A percentile compares a stretch with the other conserved stretches of the same genome.
Conservation (phyloP, 2,888 invertebrate genomes). For the Phragmatobia fuliginosa region DNA sequence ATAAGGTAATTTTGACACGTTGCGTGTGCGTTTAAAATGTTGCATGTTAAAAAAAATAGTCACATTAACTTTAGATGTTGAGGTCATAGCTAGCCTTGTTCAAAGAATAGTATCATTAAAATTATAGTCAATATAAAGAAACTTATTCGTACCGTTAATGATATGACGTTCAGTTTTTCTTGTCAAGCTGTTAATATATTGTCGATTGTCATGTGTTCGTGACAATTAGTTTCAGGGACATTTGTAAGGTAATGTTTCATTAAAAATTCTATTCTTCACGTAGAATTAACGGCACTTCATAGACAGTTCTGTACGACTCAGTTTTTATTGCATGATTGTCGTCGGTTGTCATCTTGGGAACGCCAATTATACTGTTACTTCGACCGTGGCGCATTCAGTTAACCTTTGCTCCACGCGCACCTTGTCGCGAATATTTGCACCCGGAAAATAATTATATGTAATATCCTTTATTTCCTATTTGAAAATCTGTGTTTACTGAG, state of each 20-base stretch:
- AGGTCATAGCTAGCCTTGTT: neutral
- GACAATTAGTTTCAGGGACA: neutral
- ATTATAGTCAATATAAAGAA: neutral
- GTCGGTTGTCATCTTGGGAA: conserved; percentile 62
- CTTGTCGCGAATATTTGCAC: conserved; percentile 35
- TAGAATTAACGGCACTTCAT: conserved; percentile 31
- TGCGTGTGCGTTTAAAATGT: conserved; percentile 6
- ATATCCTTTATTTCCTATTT: neutral
- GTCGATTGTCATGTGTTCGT: neutral
- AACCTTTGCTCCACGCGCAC: conserved; percentile 49
- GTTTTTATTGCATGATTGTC: conserved; percentile 75
- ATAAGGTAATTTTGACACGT: neutral
- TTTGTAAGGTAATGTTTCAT: neutral
- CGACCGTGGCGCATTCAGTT: conserved; percentile 58
- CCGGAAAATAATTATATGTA: conserved; percentile 9
- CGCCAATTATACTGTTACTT: conserved; percentile 67
- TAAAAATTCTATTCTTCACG: conserved; percentile 26
- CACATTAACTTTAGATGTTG: neutral
- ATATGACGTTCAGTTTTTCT: neutral
- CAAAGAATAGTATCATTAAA: neutral
- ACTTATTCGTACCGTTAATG: neutral
- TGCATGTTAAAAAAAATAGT: conserved; percentile 6
- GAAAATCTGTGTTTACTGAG: neutral
- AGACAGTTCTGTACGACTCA: conserved; percentile 41
- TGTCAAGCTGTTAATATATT: neutral